phyloP scores from a whole-genome alignment of 35 echinoderm and acorn worm species.

The Eucidaris tribuloides region DNA sequence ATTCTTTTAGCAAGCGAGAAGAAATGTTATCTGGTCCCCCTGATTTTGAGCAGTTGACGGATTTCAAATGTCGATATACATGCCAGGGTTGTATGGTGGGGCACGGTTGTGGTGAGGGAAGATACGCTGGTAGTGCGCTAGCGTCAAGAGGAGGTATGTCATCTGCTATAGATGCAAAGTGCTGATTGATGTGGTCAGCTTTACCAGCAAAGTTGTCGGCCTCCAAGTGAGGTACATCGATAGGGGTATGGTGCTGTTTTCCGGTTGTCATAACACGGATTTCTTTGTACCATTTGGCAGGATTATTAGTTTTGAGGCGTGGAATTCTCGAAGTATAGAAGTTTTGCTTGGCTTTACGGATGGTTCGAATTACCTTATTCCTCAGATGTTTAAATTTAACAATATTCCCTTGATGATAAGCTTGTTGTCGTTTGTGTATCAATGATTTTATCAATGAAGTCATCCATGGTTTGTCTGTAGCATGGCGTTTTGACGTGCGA shows the following conservation, averaged over 20 bases:
- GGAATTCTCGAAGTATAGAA: too few relatives aligned
- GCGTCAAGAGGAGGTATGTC: background rate
- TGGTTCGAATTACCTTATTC: too few relatives aligned
- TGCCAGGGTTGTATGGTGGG: background rate
- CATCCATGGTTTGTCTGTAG: too few relatives aligned
- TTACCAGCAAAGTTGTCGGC: background rate
- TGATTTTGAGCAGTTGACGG: background rate
- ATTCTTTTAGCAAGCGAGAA: background rate
- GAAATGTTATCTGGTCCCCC: background rate
- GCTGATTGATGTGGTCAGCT: background rate
- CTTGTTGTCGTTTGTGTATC: too few relatives aligned
- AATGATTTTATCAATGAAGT: too few relatives aligned
- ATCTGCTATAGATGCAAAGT: background rate
- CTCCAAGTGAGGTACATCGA: background rate
- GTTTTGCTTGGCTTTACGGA: too few relatives aligned
- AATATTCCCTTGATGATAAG: too few relatives aligned
- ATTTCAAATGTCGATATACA: background rate
- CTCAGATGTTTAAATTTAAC: too few relatives aligned
- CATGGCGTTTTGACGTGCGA: too few relatives aligned
- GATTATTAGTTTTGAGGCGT: background rate
- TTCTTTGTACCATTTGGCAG: background rate
- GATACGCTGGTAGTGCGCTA: background rate
- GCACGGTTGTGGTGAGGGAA: background rate
- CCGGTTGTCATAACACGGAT: background rate
- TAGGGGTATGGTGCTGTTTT: background rate